Evolutionary conservation across 1,140 invertebrate species (phyloP), one percentile per base, ranked within the genome.

Genomic region (Schmidtea mediterranea): DNA sequence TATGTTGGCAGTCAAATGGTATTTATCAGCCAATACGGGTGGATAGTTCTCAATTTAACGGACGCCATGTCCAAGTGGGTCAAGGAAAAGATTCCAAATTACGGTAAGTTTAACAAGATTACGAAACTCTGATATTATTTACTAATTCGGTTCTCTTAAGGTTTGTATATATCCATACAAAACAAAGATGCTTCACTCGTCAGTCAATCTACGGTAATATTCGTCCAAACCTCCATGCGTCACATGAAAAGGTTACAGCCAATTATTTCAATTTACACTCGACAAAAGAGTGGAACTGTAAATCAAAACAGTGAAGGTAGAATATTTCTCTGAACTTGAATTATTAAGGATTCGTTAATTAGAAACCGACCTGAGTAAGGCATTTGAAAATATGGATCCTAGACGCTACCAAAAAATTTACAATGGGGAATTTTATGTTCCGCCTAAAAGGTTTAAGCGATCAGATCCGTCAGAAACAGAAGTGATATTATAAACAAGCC

Each of bases 11-110:
- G 71, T 51, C 60, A 68, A 9, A 66, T 69, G 51, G 62, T 69
- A 36, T 63, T 73, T 12, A 63, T 68, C 12, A 62, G 71, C 48
- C 63, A 61, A 12, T 67, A 65, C 21, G 72, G 73, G 13, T 75
- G 73, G 73, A 62, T 73, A 56, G 70, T 73, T 10, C 72, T 72
- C 55, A 66, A 66, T 39, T 69, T 72, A 1, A 67, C 61, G 49
- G 55, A 59, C 47, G 65, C 70, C 5, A 65, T 71, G 3, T 37
- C 58, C 2, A 54, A 62, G 18, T 72, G 70, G 70, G 54, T 68
- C 10, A 61, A 62, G 54, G 57, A 62, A 23, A 23, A 23, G 19
- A 50, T 51, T 38, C 49, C 52, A 9, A 59, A 63, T 51, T 53
- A 58, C 52, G 67, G 59, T 67, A 57, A 52, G 53, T 58, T 24